These are phyloP conservation scores for Ophioninae sp. DNA, from an alignment of 2,888 invertebrate species.

Conservation along the genomic window DNA sequence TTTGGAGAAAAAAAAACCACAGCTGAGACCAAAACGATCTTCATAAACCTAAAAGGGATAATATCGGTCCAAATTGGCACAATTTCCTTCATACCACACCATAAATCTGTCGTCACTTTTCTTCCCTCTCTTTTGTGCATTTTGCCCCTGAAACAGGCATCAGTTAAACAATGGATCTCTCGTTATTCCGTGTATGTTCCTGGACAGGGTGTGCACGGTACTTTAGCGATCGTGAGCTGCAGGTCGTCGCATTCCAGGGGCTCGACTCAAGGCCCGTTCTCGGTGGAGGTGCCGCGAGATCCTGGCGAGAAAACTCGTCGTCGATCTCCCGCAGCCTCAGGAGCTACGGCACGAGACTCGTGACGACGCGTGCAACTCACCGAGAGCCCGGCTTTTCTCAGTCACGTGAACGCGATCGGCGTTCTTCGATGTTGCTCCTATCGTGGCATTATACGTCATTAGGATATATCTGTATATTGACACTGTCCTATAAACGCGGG, in stretches of 20 bases:
- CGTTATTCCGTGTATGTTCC: constrained; percentile 1
- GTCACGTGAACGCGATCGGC: constrained; percentile 62
- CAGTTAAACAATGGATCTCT: constrained; percentile 45
- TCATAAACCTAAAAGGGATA: not conserved
- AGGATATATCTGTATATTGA: constrained; percentile 9
- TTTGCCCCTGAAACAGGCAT: constrained; percentile 46
- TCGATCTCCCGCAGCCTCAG: constrained; percentile 32
- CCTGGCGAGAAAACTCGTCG: constrained; percentile 55
- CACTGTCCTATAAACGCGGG: constrained; percentile 42
- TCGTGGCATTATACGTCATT: constrained; percentile 10
- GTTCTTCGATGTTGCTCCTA: constrained; percentile 34
- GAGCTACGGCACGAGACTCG: constrained; percentile 54
- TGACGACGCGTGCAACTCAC: constrained; percentile 49
- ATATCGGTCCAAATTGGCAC: not conserved
- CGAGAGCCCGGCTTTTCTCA: constrained; percentile 44
- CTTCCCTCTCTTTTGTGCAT: not conserved
- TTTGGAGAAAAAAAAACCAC: not conserved
- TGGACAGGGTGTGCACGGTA: not conserved
- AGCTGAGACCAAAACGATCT: not conserved
- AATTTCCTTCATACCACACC: not conserved
- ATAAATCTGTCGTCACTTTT: constrained; percentile 43
- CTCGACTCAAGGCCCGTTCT: constrained; percentile 73
- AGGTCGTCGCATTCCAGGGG: constrained; percentile 74
- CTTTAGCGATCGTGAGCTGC: constrained; percentile 68
- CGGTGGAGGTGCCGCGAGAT: constrained; percentile 51